These are phyloP conservation scores for Nymphicus hollandicus DNA, from an alignment of 2,113 vertebrate species.

Conservation along the genomic window DNA sequence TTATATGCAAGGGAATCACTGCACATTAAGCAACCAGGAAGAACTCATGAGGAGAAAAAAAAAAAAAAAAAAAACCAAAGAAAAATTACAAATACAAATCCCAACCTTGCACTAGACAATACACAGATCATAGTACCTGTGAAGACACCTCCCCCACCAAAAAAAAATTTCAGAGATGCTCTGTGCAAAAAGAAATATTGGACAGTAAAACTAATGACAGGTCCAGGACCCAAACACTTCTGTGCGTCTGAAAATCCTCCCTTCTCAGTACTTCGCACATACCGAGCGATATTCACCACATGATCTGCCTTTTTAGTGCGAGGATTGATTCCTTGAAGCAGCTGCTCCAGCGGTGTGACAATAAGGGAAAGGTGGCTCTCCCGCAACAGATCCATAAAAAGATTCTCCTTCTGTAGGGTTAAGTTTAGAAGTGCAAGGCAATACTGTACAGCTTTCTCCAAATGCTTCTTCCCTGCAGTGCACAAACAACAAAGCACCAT, in stretches of 20 bases:
- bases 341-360: conserved; percentile 90
- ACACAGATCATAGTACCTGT: background rate
- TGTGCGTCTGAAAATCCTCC: background rate
- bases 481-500: background rate
- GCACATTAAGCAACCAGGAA: background rate
- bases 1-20: background rate
- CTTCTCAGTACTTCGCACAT: background rate
- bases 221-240: background rate
- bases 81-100: background rate
- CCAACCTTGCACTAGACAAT: background rate
- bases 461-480: conserved; percentile 86
- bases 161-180: background rate
- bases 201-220: background rate
- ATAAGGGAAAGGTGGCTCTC: conserved; percentile 93
- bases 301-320: conserved; percentile 92
- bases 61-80: background rate
- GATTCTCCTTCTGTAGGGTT: conserved; percentile 90
- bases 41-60: background rate
- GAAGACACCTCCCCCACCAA: background rate
- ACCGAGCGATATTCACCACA: conserved; percentile 95
- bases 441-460: conserved; percentile 91
- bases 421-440: conserved; percentile 91
- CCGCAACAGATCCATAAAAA: conserved; percentile 92
- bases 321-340: conserved; percentile 93
- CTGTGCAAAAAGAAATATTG: background rate